Evolutionary conservation across 2,797 vertebrate species (phyloP), one percentile per base, ranked within the genome.

Genomic region (Momotus momota): DNA sequence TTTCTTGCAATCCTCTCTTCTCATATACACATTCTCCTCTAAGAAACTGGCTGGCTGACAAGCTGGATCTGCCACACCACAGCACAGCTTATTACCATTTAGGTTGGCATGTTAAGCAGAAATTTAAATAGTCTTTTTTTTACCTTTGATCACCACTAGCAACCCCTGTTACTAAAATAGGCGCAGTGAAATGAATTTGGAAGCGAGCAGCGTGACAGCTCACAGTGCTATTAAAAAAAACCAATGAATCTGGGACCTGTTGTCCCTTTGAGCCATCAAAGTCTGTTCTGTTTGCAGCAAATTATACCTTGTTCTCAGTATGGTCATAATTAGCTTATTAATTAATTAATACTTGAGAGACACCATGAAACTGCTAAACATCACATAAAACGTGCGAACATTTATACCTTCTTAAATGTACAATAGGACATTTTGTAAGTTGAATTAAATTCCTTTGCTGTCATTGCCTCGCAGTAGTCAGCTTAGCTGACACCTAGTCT

Each of bases 281-380:
- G 45, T 43, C 58, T 92, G 35, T 78, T 94, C 79, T 81, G 20
- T 93, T 87, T 81, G 64, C 75, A 88, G 69, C n/a, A 88, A 40
- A 74, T 80, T 91, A 73, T 90, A 93, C 72, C 79, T 93, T 88
- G 23, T 82, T 80, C 87, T 73, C 40, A 82, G 60, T 43, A 35
- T 78, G 61, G 71, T 83, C 79, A 52, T 85, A 96, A 94, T 81
- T 91, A 75, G 79, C 69, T 91, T 86, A 91, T 93, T 91, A 94
- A 93, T 94, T 92, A 89, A 72, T 69, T 82, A 83, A 83, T 87
- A 64, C 75, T 88, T 83, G 40, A 91, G 72, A 93, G 88, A 74
- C 70, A 81, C 65, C 0, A 0, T 66, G 57, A 88, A 94, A 78
- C 86, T 81, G 57, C 69, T 89, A 86, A 94, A 45, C 17, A 52